Conservation (phyloP, 2,888 invertebrate genomes). For the Rotaria sp. region DNA sequence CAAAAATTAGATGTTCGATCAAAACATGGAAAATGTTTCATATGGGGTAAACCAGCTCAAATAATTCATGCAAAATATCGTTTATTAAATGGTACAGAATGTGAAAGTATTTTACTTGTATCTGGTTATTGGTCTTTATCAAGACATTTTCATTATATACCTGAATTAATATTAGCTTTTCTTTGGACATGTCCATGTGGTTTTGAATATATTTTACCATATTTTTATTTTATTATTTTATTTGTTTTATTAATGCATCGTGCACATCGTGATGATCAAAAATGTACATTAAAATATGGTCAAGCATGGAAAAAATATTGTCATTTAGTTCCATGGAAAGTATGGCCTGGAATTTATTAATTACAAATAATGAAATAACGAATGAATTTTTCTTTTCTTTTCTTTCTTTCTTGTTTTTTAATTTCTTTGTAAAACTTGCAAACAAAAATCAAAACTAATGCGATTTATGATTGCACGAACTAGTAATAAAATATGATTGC, state of each 20-base stretch:
- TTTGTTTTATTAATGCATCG: constrained; percentile 58
- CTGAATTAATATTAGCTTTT: constrained; percentile 59
- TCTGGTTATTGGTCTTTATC: constrained; percentile 62
- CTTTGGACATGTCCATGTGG: constrained; percentile 58
- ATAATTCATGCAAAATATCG: constrained; percentile 51
- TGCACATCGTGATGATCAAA: constrained; percentile 60
- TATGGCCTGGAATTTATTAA: constrained; percentile 60
- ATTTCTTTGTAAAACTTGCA: not conserved
- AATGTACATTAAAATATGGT: constrained; percentile 61
- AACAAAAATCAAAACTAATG: no score
- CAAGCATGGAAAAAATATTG: constrained; percentile 60
- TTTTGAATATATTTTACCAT: constrained; percentile 56
- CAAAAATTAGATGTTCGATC: constrained; percentile 59
- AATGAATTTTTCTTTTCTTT: not conserved
- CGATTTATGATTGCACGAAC: not conserved
- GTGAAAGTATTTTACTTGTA: constrained; percentile 55
- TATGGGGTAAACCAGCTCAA: constrained; percentile 52
- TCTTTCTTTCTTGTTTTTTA: not conserved
- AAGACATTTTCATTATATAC: constrained; percentile 62
- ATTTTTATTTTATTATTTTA: constrained; percentile 58
- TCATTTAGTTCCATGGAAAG: constrained; percentile 57
- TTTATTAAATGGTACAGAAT: constrained; percentile 48
- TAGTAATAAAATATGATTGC: not conserved
- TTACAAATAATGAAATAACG: not conserved
- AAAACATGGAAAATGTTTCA: constrained; percentile 53